A percentile compares a stretch with the other conserved stretches of the same genome.
Evolutionary conservation across 2,888 invertebrate genomes (phyloP).

Genomic region (Nematopogon swammerdamellus): DNA sequence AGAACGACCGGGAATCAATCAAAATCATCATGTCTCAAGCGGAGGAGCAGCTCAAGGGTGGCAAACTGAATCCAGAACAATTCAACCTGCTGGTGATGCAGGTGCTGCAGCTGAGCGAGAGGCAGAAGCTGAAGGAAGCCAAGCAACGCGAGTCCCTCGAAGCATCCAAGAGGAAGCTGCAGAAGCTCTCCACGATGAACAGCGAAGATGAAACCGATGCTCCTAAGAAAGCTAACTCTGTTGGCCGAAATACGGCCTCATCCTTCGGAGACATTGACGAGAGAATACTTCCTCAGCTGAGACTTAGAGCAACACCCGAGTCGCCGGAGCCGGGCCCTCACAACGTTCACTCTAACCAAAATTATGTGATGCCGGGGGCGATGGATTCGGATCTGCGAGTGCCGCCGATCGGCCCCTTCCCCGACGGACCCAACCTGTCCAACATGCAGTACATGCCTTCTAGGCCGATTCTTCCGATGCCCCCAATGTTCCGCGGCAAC

Average conservation of each 20-base stretch:
- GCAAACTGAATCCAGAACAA: constrained; percentile 70
- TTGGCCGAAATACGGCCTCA: constrained; percentile 38
- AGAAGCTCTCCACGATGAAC: constrained; percentile 23
- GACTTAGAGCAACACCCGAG: constrained; percentile 7
- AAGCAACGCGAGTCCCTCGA: constrained; percentile 67
- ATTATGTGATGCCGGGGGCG: constrained; percentile 5
- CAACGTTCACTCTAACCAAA: constrained; percentile 7
- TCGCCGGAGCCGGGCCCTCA: not conserved
- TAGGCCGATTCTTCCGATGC: constrained; percentile 9
- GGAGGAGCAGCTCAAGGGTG: constrained; percentile 72
- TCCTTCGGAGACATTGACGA: constrained; percentile 53
- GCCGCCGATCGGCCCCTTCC: not conserved
- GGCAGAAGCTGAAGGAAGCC: constrained; percentile 70
- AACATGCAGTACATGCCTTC: constrained; percentile 7
- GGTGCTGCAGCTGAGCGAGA: constrained; percentile 75
- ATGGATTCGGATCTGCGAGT: constrained; percentile 44
- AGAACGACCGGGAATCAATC: constrained; percentile 63
- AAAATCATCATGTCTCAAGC: constrained; percentile 80
- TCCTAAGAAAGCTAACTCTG: constrained; percentile 37
- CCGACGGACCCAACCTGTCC: not conserved
- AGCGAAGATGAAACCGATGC: constrained; percentile 20
- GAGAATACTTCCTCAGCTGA: constrained; percentile 30
- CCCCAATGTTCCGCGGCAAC: constrained; percentile 11
- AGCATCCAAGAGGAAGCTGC: constrained; percentile 41
- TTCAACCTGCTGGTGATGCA: constrained; percentile 75